Percentiles rank a stretch among this genome's conserved stretches.
phyloP scores from a whole-genome alignment of 2,888 invertebrate species.

The Zootermopsis nevadensis region DNA sequence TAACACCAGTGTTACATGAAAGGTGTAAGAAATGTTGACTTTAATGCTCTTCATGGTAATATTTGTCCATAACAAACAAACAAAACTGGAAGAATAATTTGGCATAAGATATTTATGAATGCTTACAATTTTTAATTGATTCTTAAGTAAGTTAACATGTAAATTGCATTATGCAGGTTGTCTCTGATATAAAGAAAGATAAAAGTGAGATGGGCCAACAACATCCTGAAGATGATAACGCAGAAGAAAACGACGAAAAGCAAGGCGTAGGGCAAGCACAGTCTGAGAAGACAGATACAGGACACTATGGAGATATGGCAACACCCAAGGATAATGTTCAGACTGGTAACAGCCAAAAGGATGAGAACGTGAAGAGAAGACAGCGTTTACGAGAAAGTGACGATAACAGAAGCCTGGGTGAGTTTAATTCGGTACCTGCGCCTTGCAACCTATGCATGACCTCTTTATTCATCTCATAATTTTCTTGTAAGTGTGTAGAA shows the following conservation, averaged over 20 bases:
- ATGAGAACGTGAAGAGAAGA: constrained; percentile 66
- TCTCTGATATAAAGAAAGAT: constrained; percentile 58
- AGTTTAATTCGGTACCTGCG: constrained; percentile 39
- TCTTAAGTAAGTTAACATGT: no score
- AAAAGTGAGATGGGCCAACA: constrained; percentile 68
- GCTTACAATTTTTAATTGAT: no score
- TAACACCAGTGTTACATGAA: no score
- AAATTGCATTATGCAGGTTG: background rate
- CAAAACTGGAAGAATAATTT: no score
- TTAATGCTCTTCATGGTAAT: no score
- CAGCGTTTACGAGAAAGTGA: constrained; percentile 82
- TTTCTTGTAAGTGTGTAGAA: no score
- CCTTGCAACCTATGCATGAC: no score
- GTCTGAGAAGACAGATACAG: constrained; percentile 75
- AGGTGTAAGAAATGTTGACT: no score
- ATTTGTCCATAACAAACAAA: no score
- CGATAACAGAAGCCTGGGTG: constrained; percentile 76
- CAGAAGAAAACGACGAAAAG: constrained; percentile 60
- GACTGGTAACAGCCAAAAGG: constrained; percentile 41
- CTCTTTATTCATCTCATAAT: no score
- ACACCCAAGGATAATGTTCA: constrained; percentile 55
- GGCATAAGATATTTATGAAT: no score
- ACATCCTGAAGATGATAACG: constrained; percentile 45
- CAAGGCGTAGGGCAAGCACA: constrained; percentile 81
- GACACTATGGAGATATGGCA: constrained; percentile 71